Base-by-base conservation (phyloP, 1,140 invertebrate species). In the Planococcus citri region DNA sequence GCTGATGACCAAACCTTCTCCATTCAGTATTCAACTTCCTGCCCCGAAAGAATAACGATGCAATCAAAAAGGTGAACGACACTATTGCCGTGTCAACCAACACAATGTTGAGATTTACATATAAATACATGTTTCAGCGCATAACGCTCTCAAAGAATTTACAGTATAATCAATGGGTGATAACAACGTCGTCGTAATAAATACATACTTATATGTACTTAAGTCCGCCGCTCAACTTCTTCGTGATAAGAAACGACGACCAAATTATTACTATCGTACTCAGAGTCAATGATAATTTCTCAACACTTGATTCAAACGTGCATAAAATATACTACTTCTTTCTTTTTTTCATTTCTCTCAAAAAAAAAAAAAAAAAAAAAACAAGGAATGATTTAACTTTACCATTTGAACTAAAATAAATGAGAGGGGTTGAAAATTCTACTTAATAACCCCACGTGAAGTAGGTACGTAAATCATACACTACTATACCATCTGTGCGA, bases 41-140 rank as follows among this genome's bases (percentile, higher is more conserved):
- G 41, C 17, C 41, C 41, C 41, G 41, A 51, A 33, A 51, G 41
- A 51, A 51, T 51, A 20, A 33, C 29, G 29, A 33, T 33, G 29
- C 29, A 33, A 33, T 33, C 29, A 12, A 33, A 51, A 20, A 51
- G 41, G 41, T 51, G 41, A 51, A 51, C 41, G 41, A 51, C 41
- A 51, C 41, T 17, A 20, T n/a, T 20, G 41, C n/a, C 41, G 41
- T 51, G 41, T 51, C 41, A 51, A 51, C 41, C 41, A 14, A 20
- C 41, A 51, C 41, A 51, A 51, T 51, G 41, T 51, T 17, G n/a
- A 51, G 41, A 51, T 51, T 51, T 51, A 51, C 41, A 51, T 51
- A 51, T 51, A 51, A 51, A 51, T 51, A 51, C 41, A 51, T 17
- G 41, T 51, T 51, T 51, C 3, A 51, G 12, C 17, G 10, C 2